Conservation (phyloP, 2,797 vertebrate species). For the Helarctos malayanus region DNA sequence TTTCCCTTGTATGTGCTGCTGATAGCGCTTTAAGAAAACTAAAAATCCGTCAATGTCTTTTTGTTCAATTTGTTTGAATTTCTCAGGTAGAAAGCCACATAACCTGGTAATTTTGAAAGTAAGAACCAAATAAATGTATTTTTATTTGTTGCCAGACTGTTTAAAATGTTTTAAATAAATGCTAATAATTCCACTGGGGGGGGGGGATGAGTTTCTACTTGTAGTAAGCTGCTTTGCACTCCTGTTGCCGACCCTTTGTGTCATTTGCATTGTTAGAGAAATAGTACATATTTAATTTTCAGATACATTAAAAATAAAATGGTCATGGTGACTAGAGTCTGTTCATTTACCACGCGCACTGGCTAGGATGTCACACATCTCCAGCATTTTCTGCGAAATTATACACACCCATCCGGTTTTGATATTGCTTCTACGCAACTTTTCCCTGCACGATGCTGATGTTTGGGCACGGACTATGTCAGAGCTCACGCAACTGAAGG, state of each 20-base stretch:
- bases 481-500: neutral
- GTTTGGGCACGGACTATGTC: constrained; percentile 16
- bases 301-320: constrained; percentile 76
- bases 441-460: neutral
- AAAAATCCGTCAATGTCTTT: constrained; percentile 58
- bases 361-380: neutral
- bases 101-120: constrained; percentile 75
- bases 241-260: constrained; percentile 42
- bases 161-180: constrained; percentile 70
- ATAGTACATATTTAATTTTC: constrained; percentile 63
- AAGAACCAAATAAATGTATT: constrained; percentile 80
- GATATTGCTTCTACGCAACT: constrained; percentile 4
- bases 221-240: constrained; percentile 63
- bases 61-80: constrained; percentile 68
- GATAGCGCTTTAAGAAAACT: constrained; percentile 67
- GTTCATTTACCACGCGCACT: constrained; percentile 37
- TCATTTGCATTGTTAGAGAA: constrained; percentile 73
- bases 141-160: constrained; percentile 74
- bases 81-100: constrained; percentile 78
- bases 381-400: constrained; percentile 15
- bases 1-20: constrained; percentile 40
- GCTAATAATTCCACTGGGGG: constrained; percentile 23
- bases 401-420: neutral
- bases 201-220: constrained; percentile 54
- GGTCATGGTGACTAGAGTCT: constrained; percentile 35